phyloP scores from a whole-genome alignment of 1,140 invertebrate genomes.

The Drosophila lowei region DNA sequence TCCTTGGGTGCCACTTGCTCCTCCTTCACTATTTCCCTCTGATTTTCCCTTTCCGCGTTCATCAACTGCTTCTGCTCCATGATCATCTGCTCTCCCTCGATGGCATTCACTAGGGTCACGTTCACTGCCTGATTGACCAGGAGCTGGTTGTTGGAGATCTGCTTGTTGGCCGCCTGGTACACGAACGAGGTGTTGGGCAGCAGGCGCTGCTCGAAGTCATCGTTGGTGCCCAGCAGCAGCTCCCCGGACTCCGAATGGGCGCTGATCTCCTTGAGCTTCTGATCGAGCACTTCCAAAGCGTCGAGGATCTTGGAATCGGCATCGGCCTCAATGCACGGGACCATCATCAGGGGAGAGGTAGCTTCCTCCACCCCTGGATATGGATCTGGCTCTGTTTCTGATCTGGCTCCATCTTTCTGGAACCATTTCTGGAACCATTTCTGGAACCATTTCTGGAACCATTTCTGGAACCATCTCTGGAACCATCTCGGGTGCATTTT shows the following conservation, averaged over 20 bases:
- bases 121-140: conserved; percentile 74
- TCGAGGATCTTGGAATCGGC: conserved; percentile 67
- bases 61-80: conserved; percentile 71
- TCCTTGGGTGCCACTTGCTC: not conserved
- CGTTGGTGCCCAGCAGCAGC: conserved; percentile 38
- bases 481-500: conserved; percentile 4
- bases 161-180: conserved; percentile 68
- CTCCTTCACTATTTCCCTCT: not conserved
- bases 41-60: conserved; percentile 6
- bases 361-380: not conserved
- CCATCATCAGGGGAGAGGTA: not conserved
- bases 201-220: conserved; percentile 75
- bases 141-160: conserved; percentile 67
- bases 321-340: conserved; percentile 63
- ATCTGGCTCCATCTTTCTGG: not conserved
- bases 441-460: not conserved
- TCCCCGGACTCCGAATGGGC: conserved; percentile 8
- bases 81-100: conserved; percentile 70
- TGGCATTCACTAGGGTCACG: conserved; percentile 70
- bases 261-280: not conserved
- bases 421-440: not conserved
- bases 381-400: not conserved
- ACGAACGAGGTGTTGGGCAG: conserved; percentile 75
- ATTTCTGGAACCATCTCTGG: not conserved
- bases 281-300: conserved; percentile 59